phyloP scores from a whole-genome alignment of 1,140 invertebrate species.

The Spodoptera frugiperda region DNA sequence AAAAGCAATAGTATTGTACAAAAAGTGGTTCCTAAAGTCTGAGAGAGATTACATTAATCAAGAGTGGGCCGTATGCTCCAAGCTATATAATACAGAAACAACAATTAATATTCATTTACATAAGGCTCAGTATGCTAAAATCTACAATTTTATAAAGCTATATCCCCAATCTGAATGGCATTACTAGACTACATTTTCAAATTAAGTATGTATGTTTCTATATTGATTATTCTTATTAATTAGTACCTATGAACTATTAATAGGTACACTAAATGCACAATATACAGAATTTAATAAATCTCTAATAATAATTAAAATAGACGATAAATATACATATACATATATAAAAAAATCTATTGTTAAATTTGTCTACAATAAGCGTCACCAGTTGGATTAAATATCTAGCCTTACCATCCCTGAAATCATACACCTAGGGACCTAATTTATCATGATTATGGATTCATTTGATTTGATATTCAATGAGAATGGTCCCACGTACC shows the following conservation, averaged over 20 bases:
- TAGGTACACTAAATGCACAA: conserved; percentile 77
- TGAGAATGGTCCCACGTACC: conserved; percentile 80
- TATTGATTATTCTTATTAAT: conserved; percentile 43
- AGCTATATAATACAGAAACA: conserved; percentile 59
- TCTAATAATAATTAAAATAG: conserved; percentile 69
- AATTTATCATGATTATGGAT: conserved; percentile 77
- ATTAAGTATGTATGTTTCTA: conserved; percentile 41
- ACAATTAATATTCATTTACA: conserved; percentile 57
- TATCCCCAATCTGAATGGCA: conserved; percentile 83
- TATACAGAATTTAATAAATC: conserved; percentile 73
- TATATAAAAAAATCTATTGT: conserved; percentile 79
- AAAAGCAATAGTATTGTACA: conserved; percentile 47
- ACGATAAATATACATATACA: conserved; percentile 70
- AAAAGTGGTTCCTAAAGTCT: conserved; percentile 35
- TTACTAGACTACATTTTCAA: conserved; percentile 61
- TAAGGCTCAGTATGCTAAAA: conserved; percentile 68
- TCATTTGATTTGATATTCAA: conserved; percentile 77
- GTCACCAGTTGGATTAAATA: conserved; percentile 79
- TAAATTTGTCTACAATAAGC: conserved; percentile 80
- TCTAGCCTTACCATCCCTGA: conserved; percentile 75
- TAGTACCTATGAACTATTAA: conserved; percentile 55
- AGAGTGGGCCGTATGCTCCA: conserved; percentile 45
- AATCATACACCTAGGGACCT: conserved; percentile 69
- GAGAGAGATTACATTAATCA: conserved; percentile 22
- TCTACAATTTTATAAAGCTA: conserved; percentile 86